A percentile compares a stretch with the other conserved stretches of the same genome.
phyloP scores from a whole-genome alignment of 2,113 vertebrate genomes.

The Petrocephalus microphthalmus region DNA sequence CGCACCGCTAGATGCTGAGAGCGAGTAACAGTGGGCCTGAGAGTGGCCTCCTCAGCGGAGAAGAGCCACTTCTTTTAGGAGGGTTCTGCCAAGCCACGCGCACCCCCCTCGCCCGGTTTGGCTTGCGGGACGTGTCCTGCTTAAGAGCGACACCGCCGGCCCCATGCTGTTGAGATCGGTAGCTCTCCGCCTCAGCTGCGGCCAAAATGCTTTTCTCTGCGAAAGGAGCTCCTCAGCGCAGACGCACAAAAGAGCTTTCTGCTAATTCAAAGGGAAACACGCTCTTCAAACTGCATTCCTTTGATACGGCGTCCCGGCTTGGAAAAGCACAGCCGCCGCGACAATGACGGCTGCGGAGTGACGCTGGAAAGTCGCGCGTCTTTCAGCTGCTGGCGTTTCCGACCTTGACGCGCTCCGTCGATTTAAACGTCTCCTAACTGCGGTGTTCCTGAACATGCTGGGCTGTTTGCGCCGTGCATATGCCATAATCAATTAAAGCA shows the following conservation, averaged over 20 bases:
- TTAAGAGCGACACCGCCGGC: neutral
- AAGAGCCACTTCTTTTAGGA: neutral
- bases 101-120: neutral
- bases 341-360: neutral
- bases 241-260: neutral
- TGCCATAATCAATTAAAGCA: slow-evolving; percentile 19
- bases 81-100: neutral
- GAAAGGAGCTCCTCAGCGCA: neutral
- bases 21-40: neutral
- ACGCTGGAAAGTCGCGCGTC: neutral
- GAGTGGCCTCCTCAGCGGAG: neutral
- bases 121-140: neutral
- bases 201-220: neutral
- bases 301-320: neutral
- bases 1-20: neutral
- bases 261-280: neutral
- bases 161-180: neutral
- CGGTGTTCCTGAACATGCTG: slow-evolving; percentile 13
- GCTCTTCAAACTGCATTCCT: neutral
- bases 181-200: neutral
- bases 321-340: neutral
- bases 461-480: slow-evolving; percentile 51
- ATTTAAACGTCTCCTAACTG: slow-evolving; percentile 58
- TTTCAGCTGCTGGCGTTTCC: slow-evolving; percentile 54
- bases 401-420: slow-evolving; percentile 62